A percentile compares a stretch with the other conserved stretches of the same genome.
Evolutionary conservation across 2,797 vertebrate genomes (phyloP).

Genomic region (Sorex maritimensis): DNA sequence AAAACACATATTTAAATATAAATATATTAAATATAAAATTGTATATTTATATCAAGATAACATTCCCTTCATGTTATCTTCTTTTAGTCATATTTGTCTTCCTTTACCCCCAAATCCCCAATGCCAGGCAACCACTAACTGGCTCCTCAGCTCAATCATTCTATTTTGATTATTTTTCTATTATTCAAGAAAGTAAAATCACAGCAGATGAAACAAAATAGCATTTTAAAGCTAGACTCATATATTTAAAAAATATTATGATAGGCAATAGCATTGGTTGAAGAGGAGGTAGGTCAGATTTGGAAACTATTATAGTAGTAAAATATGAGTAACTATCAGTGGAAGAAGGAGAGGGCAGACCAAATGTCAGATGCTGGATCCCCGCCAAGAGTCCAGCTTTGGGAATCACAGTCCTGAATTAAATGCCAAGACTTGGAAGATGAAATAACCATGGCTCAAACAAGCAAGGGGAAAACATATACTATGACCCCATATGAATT

Average conservation of each 20-base stretch:
- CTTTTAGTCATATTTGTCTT: background rate
- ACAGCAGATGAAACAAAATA: background rate
- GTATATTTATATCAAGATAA: background rate
- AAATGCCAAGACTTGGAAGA: conserved; percentile 38
- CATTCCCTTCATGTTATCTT: background rate
- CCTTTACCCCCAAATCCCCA: background rate
- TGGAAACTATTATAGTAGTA: background rate
- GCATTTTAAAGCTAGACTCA: background rate
- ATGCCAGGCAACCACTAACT: background rate
- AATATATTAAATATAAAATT: too few relatives aligned
- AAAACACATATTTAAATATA: too few relatives aligned
- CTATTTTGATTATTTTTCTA: background rate
- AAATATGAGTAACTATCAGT: background rate
- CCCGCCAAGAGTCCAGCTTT: conserved; percentile 23
- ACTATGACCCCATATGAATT: background rate
- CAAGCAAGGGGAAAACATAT: background rate
- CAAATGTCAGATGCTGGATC: background rate
- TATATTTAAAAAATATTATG: background rate
- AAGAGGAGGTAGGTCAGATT: background rate
- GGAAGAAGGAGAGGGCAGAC: background rate
- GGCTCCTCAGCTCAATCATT: background rate
- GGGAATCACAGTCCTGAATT: conserved; percentile 27
- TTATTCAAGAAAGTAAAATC: background rate
- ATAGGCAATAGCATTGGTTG: background rate
- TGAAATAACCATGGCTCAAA: background rate